Percentiles rank a stretch among this genome's conserved stretches.
Evolutionary conservation across 2,888 invertebrate genomes (phyloP).

Genomic region (Epistrophe grossulariae): DNA sequence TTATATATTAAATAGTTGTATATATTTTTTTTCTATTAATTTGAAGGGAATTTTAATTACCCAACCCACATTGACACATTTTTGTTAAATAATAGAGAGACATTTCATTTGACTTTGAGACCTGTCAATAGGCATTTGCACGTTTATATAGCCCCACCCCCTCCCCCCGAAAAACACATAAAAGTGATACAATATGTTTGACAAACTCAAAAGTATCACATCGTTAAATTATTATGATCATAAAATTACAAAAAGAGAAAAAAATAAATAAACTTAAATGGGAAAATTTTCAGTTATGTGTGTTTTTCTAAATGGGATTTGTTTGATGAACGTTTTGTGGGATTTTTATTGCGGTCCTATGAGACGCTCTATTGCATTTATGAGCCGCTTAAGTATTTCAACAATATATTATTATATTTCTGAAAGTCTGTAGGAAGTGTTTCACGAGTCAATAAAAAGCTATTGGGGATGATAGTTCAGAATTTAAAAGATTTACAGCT

Average conservation of each 20-base stretch:
- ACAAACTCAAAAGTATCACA: conserved; percentile 58
- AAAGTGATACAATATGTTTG: conserved; percentile 57
- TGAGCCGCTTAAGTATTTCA: conserved; percentile 4
- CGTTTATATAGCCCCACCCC: background rate
- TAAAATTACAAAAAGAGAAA: conserved; percentile 50
- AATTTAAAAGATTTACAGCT: conserved; percentile 6
- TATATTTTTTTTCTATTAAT: conserved; percentile 14
- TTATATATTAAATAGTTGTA: conserved; percentile 40
- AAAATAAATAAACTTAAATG: conserved; percentile 47
- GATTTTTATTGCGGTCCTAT: conserved; percentile 61
- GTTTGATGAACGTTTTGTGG: conserved; percentile 65
- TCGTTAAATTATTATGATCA: conserved; percentile 61
- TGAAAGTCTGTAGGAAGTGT: background rate
- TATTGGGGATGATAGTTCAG: conserved; percentile 3
- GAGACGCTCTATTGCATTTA: conserved; percentile 24
- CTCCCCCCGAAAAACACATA: background rate
- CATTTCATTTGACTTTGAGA: conserved; percentile 7
- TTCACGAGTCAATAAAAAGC: conserved; percentile 33
- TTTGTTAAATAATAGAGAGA: background rate
- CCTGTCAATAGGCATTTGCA: conserved; percentile 13
- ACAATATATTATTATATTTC: background rate
- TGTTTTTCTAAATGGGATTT: conserved; percentile 57
- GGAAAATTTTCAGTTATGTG: conserved; percentile 60
- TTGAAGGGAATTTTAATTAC: conserved; percentile 43
- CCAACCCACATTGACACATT: background rate